These are phyloP conservation scores for Hydriomena furcata DNA, from an alignment of 2,888 invertebrate species.

Conservation along the genomic window DNA sequence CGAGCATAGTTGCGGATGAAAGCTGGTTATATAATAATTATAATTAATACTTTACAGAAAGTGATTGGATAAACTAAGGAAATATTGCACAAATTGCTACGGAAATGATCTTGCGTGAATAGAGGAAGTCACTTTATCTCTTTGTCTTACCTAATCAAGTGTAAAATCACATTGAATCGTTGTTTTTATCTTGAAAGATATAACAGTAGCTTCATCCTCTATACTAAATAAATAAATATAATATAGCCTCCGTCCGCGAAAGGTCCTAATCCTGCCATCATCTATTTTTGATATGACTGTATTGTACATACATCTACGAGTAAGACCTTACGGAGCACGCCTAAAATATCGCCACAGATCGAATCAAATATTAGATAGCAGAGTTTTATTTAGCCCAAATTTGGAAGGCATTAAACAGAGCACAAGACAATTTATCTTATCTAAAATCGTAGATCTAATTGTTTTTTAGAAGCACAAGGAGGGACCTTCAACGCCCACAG, in stretches of 20 bases:
- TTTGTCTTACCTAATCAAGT: conserved; percentile 16
- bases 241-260: too few species aligned
- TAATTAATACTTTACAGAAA: not conserved
- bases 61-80: conserved; percentile 13
- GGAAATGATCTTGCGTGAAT: conserved; percentile 22
- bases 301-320: too few species aligned
- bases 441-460: conserved; percentile 9
- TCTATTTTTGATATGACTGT: too few species aligned
- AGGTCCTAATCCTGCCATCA: too few species aligned
- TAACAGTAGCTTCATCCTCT: too few species aligned
- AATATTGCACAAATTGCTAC: conserved; percentile 18
- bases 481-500: conserved; percentile 48
- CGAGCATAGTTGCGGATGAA: too few species aligned
- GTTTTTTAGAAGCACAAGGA: conserved; percentile 22
- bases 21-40: too few species aligned
- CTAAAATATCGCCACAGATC: too few species aligned
- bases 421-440: conserved; percentile 17
- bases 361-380: too few species aligned
- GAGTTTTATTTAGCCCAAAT: not conserved
- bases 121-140: conserved; percentile 21
- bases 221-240: too few species aligned
- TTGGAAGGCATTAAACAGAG: not conserved
- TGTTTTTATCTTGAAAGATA: not conserved
- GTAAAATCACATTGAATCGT: conserved; percentile 2
- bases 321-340: too few species aligned